These are phyloP conservation scores for Troilus luridus DNA, from an alignment of 2,888 invertebrate genomes.

Conservation along the genomic window DNA sequence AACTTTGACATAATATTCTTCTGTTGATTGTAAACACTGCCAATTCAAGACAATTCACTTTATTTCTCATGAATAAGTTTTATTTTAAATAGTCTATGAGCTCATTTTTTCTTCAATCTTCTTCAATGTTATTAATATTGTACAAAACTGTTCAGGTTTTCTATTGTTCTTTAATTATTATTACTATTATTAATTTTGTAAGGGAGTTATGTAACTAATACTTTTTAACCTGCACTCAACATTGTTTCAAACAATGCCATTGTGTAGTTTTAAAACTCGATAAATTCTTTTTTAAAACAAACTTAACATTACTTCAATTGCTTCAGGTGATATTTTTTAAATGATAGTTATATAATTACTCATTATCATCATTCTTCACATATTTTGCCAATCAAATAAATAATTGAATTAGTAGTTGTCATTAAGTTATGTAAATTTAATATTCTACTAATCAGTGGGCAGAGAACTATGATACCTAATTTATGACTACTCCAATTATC, in stretches of 20 bases:
- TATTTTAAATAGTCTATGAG: background rate
- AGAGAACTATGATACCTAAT: background rate
- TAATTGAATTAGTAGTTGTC: background rate
- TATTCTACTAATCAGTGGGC: background rate
- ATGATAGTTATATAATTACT: background rate
- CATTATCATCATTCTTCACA: background rate
- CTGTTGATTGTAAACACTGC: background rate
- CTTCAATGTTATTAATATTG: background rate
- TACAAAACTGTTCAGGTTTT: background rate
- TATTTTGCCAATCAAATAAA: background rate
- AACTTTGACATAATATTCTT: background rate
- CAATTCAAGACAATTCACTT: background rate
- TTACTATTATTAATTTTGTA: background rate
- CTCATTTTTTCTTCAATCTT: background rate
- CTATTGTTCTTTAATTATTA: background rate
- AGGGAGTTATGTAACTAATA: conserved; percentile 12
- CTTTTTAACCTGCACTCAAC: background rate
- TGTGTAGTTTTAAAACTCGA: background rate
- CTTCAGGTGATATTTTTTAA: background rate
- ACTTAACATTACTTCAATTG: background rate
- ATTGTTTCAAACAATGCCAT: background rate
- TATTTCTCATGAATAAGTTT: background rate
- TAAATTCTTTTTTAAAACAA: background rate
- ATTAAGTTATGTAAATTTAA: background rate
- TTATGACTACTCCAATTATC: background rate